phyloP scores from a whole-genome alignment of 2,888 invertebrate genomes.

The Trachelus stipa region DNA sequence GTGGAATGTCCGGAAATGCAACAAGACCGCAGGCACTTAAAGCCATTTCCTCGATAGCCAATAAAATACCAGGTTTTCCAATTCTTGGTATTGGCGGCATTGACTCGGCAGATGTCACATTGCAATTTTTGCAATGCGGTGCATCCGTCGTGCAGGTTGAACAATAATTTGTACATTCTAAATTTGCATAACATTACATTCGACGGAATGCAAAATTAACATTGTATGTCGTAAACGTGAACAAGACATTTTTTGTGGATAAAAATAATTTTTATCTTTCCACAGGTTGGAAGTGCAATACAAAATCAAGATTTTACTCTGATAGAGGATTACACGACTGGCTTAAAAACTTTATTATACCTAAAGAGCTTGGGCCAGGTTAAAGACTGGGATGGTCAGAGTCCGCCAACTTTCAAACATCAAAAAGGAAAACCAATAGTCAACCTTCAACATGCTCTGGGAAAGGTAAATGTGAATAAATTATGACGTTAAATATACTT shows the following conservation, averaged over 20 bases:
- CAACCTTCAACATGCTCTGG: constrained; percentile 74
- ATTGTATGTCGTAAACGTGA: no score
- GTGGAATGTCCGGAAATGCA: constrained; percentile 93
- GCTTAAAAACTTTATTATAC: constrained; percentile 88
- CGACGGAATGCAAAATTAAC: neutral
- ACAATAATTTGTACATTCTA: neutral
- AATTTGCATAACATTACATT: neutral
- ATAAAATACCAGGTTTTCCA: constrained; percentile 86
- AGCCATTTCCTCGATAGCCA: constrained; percentile 90
- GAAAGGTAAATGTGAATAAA: constrained; percentile 70
- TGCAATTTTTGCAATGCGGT: constrained; percentile 96
- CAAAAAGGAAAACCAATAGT: constrained; percentile 91
- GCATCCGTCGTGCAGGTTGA: constrained; percentile 89
- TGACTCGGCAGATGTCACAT: constrained; percentile 93
- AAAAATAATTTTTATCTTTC: constrained; percentile 16
- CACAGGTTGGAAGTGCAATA: constrained; percentile 92
- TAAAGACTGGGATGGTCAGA: constrained; percentile 92
- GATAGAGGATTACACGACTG: constrained; percentile 93
- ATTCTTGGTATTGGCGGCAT: constrained; percentile 97
- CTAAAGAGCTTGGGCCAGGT: constrained; percentile 76
- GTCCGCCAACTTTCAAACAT: constrained; percentile 89
- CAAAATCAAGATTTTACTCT: constrained; percentile 99
- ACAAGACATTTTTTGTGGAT: no score
- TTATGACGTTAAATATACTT: no score
- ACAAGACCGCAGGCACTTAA: constrained; percentile 93